These are phyloP conservation scores for Petrocephalus zakoni DNA, from an alignment of 2,113 vertebrate genomes.

Conservation along the genomic window DNA sequence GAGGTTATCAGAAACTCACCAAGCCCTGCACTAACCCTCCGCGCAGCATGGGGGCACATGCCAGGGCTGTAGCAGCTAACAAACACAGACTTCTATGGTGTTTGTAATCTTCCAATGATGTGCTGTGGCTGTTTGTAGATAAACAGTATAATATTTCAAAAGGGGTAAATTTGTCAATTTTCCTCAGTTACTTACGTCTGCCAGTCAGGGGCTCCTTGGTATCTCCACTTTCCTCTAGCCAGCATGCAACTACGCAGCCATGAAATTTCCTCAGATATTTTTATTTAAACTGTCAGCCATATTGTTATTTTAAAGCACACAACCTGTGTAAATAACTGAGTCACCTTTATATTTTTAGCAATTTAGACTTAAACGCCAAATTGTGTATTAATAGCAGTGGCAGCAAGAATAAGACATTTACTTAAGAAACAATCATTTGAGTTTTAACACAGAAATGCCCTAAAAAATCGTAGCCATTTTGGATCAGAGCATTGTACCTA, in stretches of 20 bases:
- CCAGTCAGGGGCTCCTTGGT: neutral
- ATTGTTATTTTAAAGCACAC: neutral
- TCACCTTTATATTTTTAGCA: neutral
- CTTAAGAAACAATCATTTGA: neutral
- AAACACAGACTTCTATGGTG: neutral
- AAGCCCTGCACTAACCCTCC: neutral
- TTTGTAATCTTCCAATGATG: neutral
- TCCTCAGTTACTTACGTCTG: neutral
- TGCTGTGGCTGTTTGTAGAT: neutral
- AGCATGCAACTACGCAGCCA: neutral
- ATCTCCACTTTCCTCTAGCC: neutral
- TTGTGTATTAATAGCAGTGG: neutral
- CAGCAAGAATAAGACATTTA: neutral
- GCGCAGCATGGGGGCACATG: neutral
- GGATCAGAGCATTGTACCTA: neutral
- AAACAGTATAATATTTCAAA: neutral
- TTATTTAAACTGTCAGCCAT: neutral
- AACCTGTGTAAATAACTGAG: neutral
- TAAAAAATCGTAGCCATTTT: constrained; percentile 2
- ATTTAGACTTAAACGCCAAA: neutral
- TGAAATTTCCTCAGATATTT: neutral
- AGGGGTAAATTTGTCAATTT: neutral
- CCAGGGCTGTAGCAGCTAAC: neutral
- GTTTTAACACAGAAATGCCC: neutral
- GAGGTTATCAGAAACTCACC: neutral